Evolutionary conservation across 2,113 vertebrate species (phyloP).

Genomic region (mouse (Mus musculus)): DNA sequence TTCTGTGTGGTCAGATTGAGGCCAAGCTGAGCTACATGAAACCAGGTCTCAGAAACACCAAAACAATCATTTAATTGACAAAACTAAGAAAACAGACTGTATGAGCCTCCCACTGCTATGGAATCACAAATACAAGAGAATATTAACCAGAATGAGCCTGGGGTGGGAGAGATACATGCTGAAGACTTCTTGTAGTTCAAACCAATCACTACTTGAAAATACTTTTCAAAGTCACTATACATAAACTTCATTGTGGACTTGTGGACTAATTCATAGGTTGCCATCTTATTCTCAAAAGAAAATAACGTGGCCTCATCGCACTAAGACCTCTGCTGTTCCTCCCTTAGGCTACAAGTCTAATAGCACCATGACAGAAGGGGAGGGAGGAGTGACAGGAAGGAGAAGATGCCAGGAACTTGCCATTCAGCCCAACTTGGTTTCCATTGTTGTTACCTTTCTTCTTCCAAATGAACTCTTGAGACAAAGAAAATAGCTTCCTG

Average conservation of each 20-base stretch:
- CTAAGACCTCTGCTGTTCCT: background rate
- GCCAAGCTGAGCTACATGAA: background rate
- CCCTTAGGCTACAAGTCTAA: background rate
- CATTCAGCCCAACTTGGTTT: background rate
- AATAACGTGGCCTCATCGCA: background rate
- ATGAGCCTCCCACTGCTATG: background rate
- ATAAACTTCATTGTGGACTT: conserved; percentile 2
- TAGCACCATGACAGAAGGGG: background rate
- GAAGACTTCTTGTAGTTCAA: conserved; percentile 1
- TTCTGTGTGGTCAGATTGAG: too few relatives aligned
- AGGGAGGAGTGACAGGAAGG: background rate
- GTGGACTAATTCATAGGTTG: background rate
- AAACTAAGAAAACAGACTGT: background rate
- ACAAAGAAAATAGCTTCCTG: background rate
- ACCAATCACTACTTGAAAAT: background rate
- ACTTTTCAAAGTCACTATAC: background rate
- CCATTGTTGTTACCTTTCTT: conserved; percentile 11
- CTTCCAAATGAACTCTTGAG: background rate
- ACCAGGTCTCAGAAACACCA: background rate
- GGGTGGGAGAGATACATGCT: background rate
- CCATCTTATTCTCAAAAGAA: background rate
- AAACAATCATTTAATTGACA: background rate
- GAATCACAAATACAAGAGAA: background rate
- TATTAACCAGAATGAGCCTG: background rate
- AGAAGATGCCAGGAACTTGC: background rate